Evolutionary conservation across 2,113 vertebrate genomes (phyloP).

Genomic region (Empidonax traillii): DNA sequence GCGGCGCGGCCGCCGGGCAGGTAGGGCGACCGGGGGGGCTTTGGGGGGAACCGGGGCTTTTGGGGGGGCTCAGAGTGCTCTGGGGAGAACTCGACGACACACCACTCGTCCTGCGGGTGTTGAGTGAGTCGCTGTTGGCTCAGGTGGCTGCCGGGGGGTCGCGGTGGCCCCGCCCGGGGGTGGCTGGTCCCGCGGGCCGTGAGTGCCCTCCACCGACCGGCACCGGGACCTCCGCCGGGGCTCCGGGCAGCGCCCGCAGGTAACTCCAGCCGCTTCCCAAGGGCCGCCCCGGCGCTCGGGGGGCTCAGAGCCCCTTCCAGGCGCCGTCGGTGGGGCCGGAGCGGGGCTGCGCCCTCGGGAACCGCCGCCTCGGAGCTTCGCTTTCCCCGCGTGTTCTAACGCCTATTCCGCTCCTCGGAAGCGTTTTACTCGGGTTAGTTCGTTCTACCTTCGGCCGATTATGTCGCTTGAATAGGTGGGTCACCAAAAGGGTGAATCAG

Average conservation of each 20-base stretch:
- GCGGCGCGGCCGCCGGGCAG: neutral
- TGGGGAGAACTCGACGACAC: neutral
- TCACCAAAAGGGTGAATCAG: neutral
- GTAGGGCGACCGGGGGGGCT: neutral
- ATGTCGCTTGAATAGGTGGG: neutral
- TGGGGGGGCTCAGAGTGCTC: neutral
- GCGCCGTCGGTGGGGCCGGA: neutral
- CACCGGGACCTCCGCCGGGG: neutral
- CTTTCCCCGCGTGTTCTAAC: neutral
- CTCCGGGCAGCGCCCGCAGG: neutral
- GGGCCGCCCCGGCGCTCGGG: neutral
- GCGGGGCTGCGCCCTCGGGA: neutral
- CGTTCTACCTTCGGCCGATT: accelerated
- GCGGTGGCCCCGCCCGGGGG: neutral
- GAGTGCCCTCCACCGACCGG: conserved; percentile 41
- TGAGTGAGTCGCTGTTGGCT: neutral
- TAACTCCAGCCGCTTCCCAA: neutral
- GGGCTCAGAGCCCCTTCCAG: neutral
- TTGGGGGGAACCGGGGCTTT: neutral
- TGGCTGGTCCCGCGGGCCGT: neutral
- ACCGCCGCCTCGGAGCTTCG: accelerated
- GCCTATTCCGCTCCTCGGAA: accelerated
- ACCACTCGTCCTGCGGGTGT: neutral
- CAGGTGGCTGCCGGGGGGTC: neutral
- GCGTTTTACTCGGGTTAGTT: accelerated